phyloP scores from a whole-genome alignment of 2,888 invertebrate genomes.

The Hydroisotoma schaefferi region DNA sequence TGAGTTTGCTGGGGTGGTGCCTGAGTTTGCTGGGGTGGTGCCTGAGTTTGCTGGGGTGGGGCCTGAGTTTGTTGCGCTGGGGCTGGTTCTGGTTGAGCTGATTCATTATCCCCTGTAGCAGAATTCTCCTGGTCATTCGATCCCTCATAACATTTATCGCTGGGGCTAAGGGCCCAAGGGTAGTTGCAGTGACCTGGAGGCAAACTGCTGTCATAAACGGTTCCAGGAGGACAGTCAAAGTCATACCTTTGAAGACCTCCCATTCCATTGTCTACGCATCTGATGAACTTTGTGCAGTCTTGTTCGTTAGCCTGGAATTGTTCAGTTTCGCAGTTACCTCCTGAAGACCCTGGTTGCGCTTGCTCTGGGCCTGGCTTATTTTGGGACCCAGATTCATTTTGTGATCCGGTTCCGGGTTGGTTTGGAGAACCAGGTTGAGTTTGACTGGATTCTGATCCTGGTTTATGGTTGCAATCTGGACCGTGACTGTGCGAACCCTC shows the following conservation, averaged over 20 bases:
- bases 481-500: conserved; percentile 1
- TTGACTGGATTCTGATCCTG: neutral
- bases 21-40: neutral
- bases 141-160: conserved; percentile 35
- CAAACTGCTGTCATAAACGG: conserved; percentile 38
- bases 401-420: conserved; percentile 13
- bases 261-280: conserved; percentile 34
- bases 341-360: conserved; percentile 6
- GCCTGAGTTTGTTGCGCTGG: neutral
- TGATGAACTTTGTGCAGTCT: conserved; percentile 37
- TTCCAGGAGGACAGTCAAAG: conserved; percentile 40
- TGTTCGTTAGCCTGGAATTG: conserved; percentile 35
- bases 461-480: conserved; percentile 5
- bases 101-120: neutral
- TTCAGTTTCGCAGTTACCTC: conserved; percentile 28
- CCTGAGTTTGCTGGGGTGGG: neutral
- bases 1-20: neutral
- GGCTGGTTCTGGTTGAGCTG: neutral
- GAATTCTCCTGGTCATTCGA: conserved; percentile 1
- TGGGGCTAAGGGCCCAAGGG: conserved; percentile 36
- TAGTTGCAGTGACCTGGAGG: conserved; percentile 36
- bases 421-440: conserved; percentile 10
- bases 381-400: too few species aligned
- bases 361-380: conserved; percentile 6
- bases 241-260: conserved; percentile 31